Percentiles rank a stretch among this genome's conserved stretches.
phyloP scores from a whole-genome alignment of 2,888 invertebrate genomes.

The Electrophaes corylata region DNA sequence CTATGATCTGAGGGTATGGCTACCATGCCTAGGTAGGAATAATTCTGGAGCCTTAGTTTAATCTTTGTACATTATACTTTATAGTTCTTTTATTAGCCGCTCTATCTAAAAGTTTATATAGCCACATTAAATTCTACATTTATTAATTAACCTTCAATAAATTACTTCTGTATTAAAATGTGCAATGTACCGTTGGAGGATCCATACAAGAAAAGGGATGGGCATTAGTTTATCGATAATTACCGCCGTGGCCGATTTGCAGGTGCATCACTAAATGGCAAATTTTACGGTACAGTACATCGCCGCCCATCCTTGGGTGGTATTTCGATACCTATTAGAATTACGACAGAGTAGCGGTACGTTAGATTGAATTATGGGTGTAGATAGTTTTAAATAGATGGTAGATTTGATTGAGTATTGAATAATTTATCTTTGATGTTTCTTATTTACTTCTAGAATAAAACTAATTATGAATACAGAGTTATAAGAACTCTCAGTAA shows the following conservation, averaged over 20 bases:
- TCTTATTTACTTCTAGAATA: neutral
- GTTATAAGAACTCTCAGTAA: no score
- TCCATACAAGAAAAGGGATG: slow-evolving; percentile 69
- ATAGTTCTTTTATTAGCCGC: no score
- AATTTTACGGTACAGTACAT: slow-evolving; percentile 51
- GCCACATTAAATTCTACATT: neutral
- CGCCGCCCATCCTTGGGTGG: slow-evolving; percentile 49
- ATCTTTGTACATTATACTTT: no score
- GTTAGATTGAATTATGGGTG: slow-evolving; percentile 19
- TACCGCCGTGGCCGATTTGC: slow-evolving; percentile 40
- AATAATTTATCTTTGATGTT: neutral
- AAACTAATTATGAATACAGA: no score
- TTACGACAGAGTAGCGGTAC: slow-evolving; percentile 13
- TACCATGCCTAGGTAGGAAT: no score
- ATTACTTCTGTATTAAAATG: slow-evolving; percentile 49
- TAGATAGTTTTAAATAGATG: slow-evolving; percentile 10
- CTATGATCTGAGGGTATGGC: no score
- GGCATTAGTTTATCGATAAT: slow-evolving; percentile 54
- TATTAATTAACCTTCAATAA: slow-evolving; percentile 36
- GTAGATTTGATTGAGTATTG: neutral
- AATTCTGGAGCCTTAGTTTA: no score
- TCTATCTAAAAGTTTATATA: neutral
- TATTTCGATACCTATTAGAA: slow-evolving; percentile 38
- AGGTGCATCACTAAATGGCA: slow-evolving; percentile 54
- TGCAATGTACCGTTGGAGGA: slow-evolving; percentile 51